A percentile compares a stretch with the other conserved stretches of the same genome.
phyloP scores from a whole-genome alignment of 2,888 invertebrate genomes.

The Lepas anatifera region DNA sequence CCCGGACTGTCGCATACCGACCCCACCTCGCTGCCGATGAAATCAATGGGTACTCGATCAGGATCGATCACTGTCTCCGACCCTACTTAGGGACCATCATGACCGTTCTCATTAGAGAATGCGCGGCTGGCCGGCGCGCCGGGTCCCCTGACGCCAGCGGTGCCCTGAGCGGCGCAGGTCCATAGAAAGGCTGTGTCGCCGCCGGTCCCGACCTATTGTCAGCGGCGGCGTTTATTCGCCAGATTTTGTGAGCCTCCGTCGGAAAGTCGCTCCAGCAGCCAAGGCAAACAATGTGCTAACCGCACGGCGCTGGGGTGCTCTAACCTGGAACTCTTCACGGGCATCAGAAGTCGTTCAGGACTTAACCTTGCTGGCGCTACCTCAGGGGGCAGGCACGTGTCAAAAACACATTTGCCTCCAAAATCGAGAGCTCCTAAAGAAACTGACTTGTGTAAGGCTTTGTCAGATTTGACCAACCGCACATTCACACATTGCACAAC shows the following conservation, averaged over 20 bases:
- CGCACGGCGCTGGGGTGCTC: too few species aligned
- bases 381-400: too few species aligned
- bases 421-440: too few species aligned
- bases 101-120: constrained; percentile 5
- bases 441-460: too few species aligned
- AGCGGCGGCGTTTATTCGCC: not conserved
- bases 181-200: not conserved
- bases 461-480: too few species aligned
- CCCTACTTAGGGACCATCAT: constrained; percentile 11
- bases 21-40: not conserved
- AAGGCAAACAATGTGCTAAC: not conserved
- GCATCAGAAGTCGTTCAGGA: too few species aligned
- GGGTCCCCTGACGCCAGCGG: not conserved
- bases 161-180: not conserved
- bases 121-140: not conserved
- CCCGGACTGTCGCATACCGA: not conserved
- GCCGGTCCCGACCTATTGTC: too few species aligned
- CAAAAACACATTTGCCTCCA: too few species aligned
- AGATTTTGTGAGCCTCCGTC: not conserved
- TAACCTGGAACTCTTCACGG: too few species aligned
- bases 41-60: constrained; percentile 10
- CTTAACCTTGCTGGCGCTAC: too few species aligned
- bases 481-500: too few species aligned
- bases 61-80: constrained; percentile 13
- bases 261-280: not conserved